A percentile compares a stretch with the other conserved stretches of the same genome.
These are phyloP conservation scores for Reticulitermes speratus DNA, from an alignment of 1,140 invertebrate genomes.

Conservation along the genomic window DNA sequence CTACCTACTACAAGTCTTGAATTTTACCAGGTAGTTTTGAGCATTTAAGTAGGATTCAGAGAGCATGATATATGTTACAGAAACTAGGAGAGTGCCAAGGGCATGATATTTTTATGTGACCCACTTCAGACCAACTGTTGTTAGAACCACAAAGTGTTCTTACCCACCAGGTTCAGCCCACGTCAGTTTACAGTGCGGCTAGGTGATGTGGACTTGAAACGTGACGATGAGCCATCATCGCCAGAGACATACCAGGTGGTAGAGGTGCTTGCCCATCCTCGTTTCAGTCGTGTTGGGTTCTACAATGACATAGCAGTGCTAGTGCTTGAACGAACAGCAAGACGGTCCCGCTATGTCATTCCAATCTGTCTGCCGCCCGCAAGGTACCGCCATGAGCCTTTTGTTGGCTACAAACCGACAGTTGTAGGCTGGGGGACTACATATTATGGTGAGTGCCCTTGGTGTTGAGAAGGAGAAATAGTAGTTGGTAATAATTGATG, in stretches of 20 bases:
- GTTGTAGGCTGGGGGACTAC: slow-evolving; percentile 92
- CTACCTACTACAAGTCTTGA: too few relatives aligned
- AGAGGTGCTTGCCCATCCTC: slow-evolving; percentile 73
- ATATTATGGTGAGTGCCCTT: slow-evolving; percentile 61
- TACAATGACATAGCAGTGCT: slow-evolving; percentile 91
- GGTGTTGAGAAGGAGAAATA: too few relatives aligned
- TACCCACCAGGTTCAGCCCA: slow-evolving; percentile 67
- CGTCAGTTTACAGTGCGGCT: slow-evolving; percentile 84
- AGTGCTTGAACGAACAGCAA: slow-evolving; percentile 69
- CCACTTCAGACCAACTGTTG: too few relatives aligned
- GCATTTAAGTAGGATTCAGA: too few relatives aligned
- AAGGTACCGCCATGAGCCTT: slow-evolving; percentile 56
- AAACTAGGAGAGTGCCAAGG: too few relatives aligned
- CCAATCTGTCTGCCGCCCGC: slow-evolving; percentile 80
- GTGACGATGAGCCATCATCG: slow-evolving; percentile 76
- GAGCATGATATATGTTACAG: too few relatives aligned
- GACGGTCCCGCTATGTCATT: slow-evolving; percentile 78
- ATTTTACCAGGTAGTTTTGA: too few relatives aligned
- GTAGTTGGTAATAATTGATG: too few relatives aligned
- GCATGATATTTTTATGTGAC: too few relatives aligned
- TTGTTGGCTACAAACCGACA: slow-evolving; percentile 72
- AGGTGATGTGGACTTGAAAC: slow-evolving; percentile 82
- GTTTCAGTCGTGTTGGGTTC: slow-evolving; percentile 81
- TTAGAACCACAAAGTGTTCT: slow-evolving; percentile 13
- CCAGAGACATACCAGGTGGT: slow-evolving; percentile 75